A percentile compares a stretch with the other conserved stretches of the same genome.
These are phyloP conservation scores for Octonoba sinensis DNA, from an alignment of 2,888 invertebrate species.

Conservation along the genomic window DNA sequence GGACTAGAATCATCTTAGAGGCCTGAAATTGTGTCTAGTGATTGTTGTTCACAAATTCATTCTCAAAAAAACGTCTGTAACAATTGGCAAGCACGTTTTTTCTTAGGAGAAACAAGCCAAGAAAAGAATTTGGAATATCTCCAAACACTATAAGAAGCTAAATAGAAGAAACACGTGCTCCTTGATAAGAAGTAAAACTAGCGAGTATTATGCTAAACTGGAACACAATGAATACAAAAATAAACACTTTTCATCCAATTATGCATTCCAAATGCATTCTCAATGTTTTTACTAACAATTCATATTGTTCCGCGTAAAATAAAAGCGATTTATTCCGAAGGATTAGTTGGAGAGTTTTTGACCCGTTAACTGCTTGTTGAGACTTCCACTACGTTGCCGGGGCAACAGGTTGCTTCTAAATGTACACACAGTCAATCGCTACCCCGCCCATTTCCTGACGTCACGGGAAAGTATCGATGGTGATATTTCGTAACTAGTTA, in stretches of 20 bases:
- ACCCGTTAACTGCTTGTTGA: not conserved
- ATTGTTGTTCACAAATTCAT: too few relatives aligned
- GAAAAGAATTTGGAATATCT: conserved; percentile 7
- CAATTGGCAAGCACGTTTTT: not conserved
- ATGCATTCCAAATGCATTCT: too few relatives aligned
- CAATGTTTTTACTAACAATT: too few relatives aligned
- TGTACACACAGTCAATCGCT: conserved; percentile 27
- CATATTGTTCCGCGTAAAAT: too few relatives aligned
- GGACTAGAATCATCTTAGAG: too few relatives aligned
- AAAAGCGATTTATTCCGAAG: too few relatives aligned
- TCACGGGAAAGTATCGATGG: conserved; percentile 30
- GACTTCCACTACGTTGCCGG: conserved; percentile 16
- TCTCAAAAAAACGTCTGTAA: too few relatives aligned
- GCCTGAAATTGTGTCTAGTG: too few relatives aligned
- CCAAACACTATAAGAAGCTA: conserved; percentile 5
- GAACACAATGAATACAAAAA: too few relatives aligned
- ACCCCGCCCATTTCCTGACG: conserved; percentile 24
- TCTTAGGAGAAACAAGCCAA: not conserved
- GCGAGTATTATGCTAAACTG: not conserved
- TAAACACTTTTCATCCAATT: too few relatives aligned
- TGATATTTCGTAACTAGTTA: conserved; percentile 1
- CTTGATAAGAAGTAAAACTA: not conserved
- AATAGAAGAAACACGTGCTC: conserved; percentile 12
- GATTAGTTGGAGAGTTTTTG: too few relatives aligned
- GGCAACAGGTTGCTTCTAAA: conserved; percentile 46